Conservation (phyloP, 2,113 vertebrate genomes). For the Calyptomena viridis region DNA sequence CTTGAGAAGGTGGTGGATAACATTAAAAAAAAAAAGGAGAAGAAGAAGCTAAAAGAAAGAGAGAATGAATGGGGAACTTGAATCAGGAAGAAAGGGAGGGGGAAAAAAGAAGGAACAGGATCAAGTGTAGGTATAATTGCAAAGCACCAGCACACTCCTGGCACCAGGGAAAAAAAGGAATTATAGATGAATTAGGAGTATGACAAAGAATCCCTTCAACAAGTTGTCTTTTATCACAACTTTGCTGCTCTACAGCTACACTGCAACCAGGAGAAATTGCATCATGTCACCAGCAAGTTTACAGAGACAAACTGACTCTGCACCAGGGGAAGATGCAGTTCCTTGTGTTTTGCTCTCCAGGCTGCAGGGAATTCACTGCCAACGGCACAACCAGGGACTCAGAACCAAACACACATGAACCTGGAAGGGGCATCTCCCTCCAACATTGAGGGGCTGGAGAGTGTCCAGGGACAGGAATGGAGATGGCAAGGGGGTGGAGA, state of each 20-base stretch:
- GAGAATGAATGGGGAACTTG: conserved; percentile 29
- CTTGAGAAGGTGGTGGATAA: background rate
- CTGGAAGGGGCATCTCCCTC: background rate
- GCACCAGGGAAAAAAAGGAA: background rate
- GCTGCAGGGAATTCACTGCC: background rate
- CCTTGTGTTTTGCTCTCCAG: background rate
- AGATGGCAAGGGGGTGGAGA: background rate
- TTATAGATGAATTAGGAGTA: conserved; percentile 9
- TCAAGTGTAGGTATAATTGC: conserved; percentile 28
- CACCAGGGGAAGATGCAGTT: conserved; percentile 13
- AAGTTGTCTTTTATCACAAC: conserved; percentile 53
- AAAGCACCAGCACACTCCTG: conserved; percentile 22
- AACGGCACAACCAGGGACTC: background rate
- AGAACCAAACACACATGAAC: background rate
- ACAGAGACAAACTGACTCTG: conserved; percentile 48
- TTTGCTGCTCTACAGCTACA: conserved; percentile 5
- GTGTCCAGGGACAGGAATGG: background rate
- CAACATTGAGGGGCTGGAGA: background rate
- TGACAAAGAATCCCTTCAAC: conserved; percentile 58
- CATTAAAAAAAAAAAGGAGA: background rate
- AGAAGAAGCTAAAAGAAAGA: conserved; percentile 9
- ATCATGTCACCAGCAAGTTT: conserved; percentile 38
- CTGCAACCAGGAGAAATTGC: conserved; percentile 22
- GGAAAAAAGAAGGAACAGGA: background rate
- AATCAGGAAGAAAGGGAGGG: background rate